Conservation (phyloP, 2,113 vertebrate genomes). For the Chionomys nivalis region DNA sequence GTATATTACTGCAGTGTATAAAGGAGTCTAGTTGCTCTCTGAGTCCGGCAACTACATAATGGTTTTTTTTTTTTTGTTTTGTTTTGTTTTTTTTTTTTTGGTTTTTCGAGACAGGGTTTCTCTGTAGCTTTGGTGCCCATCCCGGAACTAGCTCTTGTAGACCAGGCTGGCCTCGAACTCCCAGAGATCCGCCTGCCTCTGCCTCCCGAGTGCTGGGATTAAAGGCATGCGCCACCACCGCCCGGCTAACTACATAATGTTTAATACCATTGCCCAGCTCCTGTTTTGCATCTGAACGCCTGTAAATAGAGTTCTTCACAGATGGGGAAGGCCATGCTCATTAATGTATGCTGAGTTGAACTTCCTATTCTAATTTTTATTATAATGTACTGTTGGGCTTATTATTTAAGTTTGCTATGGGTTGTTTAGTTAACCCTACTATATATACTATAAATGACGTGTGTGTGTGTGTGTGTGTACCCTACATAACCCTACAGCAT, state of each 20-base stretch:
- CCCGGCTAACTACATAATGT: not conserved
- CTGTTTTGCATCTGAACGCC: not conserved
- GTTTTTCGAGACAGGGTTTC: too few species aligned
- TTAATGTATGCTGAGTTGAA: not conserved
- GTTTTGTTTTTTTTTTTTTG: too few species aligned
- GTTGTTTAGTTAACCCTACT: conserved; percentile 21
- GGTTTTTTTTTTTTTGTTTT: too few species aligned
- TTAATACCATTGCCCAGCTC: not conserved
- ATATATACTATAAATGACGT: not conserved
- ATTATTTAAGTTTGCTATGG: conserved; percentile 23
- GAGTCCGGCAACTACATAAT: not conserved
- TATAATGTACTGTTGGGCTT: conserved; percentile 6
- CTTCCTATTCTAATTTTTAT: conserved; percentile 5
- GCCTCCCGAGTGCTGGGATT: too few species aligned
- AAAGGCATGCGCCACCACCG: too few species aligned
- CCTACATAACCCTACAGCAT: not conserved
- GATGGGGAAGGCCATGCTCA: not conserved
- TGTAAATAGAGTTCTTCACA: conserved; percentile 24
- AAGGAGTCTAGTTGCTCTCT: conserved; percentile 30
- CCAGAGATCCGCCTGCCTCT: too few species aligned
- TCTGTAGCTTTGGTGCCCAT: too few species aligned
- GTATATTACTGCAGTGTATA: not conserved
- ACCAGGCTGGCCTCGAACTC: too few species aligned
- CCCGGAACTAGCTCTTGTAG: too few species aligned
- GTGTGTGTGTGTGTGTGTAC: too few species aligned